Percentiles rank a stretch among this genome's conserved stretches.
Conservation (phyloP, 2,797 vertebrate genomes). For the Rhinophrynus dorsalis region DNA sequence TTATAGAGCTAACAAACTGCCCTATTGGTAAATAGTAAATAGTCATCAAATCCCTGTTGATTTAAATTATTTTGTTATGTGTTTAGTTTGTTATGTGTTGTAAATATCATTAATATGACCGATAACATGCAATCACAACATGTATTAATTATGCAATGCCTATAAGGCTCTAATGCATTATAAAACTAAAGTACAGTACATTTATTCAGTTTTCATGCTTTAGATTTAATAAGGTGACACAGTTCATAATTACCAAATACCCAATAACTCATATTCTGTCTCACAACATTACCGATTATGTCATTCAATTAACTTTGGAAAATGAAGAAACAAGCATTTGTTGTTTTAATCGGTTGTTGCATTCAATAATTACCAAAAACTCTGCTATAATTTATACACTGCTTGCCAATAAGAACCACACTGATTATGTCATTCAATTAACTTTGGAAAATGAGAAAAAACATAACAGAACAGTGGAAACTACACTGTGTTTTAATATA, state of each 20-base stretch:
- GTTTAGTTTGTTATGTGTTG: no score
- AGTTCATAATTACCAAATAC: constrained; percentile 21
- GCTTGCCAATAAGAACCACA: constrained; percentile 45
- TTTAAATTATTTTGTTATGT: no score
- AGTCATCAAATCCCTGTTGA: no score
- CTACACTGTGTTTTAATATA: constrained; percentile 55
- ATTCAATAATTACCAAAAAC: constrained; percentile 40
- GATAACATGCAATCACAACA: background rate
- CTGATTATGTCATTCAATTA: constrained; percentile 41
- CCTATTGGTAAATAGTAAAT: no score
- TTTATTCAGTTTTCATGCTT: background rate
- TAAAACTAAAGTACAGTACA: constrained; percentile 17
- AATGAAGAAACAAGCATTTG: constrained; percentile 22
- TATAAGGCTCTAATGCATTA: constrained; percentile 20
- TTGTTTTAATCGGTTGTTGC: constrained; percentile 27
- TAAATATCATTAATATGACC: no score
- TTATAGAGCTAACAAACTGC: no score
- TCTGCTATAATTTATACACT: constrained; percentile 35
- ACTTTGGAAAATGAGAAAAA: constrained; percentile 44
- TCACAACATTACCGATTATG: constrained; percentile 30
- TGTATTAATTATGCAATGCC: constrained; percentile 19
- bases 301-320: constrained; percentile 33
- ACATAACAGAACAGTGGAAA: no score
- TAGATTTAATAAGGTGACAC: constrained; percentile 28
- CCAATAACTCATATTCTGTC: constrained; percentile 26